phyloP scores from a whole-genome alignment of 2,113 vertebrate genomes.

The Barbus barbus region DNA sequence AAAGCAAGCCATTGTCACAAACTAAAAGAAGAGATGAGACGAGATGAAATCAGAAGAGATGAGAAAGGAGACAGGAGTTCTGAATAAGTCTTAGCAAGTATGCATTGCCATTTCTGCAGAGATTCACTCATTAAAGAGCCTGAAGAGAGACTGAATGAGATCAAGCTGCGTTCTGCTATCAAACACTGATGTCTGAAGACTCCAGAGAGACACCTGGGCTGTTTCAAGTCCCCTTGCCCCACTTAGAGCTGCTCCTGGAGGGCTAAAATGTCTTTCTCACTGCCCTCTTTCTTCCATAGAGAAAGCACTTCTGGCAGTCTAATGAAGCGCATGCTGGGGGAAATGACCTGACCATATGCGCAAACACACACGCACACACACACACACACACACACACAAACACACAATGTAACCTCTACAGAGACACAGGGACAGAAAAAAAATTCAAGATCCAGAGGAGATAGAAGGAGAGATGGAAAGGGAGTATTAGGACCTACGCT shows the following conservation, averaged over 20 bases:
- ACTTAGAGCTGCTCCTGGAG: constrained; percentile 16
- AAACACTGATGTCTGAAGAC: constrained; percentile 36
- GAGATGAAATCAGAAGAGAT: too few species aligned
- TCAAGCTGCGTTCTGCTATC: constrained; percentile 14
- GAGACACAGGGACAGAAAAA: constrained; percentile 14
- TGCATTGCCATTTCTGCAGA: too few species aligned
- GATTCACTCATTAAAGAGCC: constrained; percentile 1
- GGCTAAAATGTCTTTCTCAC: constrained; percentile 30
- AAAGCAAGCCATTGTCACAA: too few species aligned
- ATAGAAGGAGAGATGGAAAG: neutral
- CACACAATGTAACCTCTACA: neutral
- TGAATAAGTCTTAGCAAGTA: too few species aligned
- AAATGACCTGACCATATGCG: constrained; percentile 28
- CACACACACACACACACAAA: neutral
- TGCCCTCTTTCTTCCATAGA: constrained; percentile 17
- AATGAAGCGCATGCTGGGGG: constrained; percentile 29
- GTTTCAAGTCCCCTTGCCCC: constrained; percentile 24
- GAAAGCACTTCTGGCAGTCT: constrained; percentile 26
- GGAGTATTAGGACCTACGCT: neutral
- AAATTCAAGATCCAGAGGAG: neutral
- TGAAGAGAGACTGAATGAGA: constrained; percentile 41
- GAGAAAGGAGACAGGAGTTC: too few species aligned
- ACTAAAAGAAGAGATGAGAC: too few species aligned
- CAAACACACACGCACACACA: too few species aligned
- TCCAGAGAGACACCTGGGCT: constrained; percentile 16